Evolutionary conservation across 2,113 vertebrate species (phyloP).

Genomic region (Peucedramus taeniatus): DNA sequence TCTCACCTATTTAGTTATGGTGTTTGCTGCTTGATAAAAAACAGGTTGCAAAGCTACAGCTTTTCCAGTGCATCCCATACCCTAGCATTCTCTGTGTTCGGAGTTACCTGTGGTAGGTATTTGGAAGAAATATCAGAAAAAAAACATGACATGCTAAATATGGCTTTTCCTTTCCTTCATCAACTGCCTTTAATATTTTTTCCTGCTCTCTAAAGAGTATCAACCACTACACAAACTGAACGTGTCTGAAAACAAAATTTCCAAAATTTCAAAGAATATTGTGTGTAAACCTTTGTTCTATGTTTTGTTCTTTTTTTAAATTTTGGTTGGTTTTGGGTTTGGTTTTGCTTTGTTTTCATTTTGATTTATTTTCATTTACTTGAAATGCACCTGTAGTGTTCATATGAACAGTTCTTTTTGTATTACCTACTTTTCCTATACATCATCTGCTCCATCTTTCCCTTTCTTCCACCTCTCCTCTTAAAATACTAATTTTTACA

Average conservation of each 20-base stretch:
- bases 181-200: neutral
- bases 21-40: neutral
- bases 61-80: neutral
- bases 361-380: neutral
- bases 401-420: neutral
- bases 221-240: neutral
- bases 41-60: neutral
- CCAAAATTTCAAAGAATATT: neutral
- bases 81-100: neutral
- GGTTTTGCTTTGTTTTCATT: neutral
- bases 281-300: neutral
- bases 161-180: neutral
- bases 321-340: neutral
- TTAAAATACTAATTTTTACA: neutral
- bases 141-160: neutral
- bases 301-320: neutral
- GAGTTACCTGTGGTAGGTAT: neutral
- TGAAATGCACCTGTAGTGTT: neutral
- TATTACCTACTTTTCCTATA: neutral
- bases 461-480: neutral
- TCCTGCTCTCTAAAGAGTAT: neutral
- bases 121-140: neutral
- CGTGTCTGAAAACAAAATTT: neutral
- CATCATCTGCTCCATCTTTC: neutral
- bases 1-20: neutral